phyloP scores from a whole-genome alignment of 1,140 invertebrate genomes.

The Monochamus saltuarius region DNA sequence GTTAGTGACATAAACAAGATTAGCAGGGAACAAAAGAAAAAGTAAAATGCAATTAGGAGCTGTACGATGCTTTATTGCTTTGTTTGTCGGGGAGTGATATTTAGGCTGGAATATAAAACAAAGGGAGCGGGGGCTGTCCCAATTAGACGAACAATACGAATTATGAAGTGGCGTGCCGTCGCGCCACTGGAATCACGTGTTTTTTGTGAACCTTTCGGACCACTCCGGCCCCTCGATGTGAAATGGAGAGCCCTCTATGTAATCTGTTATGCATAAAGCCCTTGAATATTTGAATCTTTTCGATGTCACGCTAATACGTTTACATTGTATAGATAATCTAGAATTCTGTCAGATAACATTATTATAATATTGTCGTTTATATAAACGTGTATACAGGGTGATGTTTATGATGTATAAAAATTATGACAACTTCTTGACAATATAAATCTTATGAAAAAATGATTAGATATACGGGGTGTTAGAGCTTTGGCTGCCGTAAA shows the following conservation, averaged over 20 bases:
- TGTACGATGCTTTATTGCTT: neutral
- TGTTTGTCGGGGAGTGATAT: conserved; percentile 3
- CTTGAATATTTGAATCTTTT: neutral
- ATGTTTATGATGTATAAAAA: too few species aligned
- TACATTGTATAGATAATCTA: neutral
- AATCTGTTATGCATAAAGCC: neutral
- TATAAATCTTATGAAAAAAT: too few species aligned
- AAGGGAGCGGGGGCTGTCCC: conserved; percentile 10
- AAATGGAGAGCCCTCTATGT: neutral
- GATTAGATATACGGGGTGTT: too few species aligned
- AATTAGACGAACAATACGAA: conserved; percentile 17
- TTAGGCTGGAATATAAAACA: conserved; percentile 12
- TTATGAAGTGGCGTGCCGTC: conserved; percentile 8
- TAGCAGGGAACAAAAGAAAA: conserved; percentile 8
- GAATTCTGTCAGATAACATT: neutral
- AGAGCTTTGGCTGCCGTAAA: too few species aligned
- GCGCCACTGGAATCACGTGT: conserved; percentile 8
- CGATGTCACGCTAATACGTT: neutral
- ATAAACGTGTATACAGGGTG: too few species aligned
- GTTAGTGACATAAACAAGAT: neutral
- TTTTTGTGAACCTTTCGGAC: conserved; percentile 1
- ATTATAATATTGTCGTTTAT: too few species aligned
- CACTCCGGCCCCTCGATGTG: conserved; percentile 2
- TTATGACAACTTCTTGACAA: too few species aligned
- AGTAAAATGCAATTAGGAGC: conserved; percentile 1